Evolutionary conservation across 1,140 invertebrate genomes (phyloP), one percentile per base, ranked within the genome.

Genomic region (Rhopalosiphum maidis): DNA sequence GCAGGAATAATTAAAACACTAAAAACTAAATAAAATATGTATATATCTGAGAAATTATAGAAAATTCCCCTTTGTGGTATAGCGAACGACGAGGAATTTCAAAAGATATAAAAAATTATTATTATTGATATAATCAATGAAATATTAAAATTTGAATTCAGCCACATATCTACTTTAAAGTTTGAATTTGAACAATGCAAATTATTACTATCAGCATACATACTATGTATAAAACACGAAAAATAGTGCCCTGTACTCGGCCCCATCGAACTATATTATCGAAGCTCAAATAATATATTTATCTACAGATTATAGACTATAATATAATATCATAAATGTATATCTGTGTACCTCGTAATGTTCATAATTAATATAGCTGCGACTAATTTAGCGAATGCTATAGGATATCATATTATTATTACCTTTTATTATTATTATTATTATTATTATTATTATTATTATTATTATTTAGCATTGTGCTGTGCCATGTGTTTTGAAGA

Each of bases 401-500:
- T 55, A 41, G 82, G 35, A 92, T 92, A 92, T 91, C 90, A 46
- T 91, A 60, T 46, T 60, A 90, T 90, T 54, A 90, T 60, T 60
- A 60, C 55, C 35, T 88, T 23, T 41, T 90, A 90, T 89, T 89
- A 55, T 41, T 89, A 54, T 90, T n/a, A n/a, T n/a, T n/a, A n/a
- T n/a, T 51, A 60, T 43, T 60, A 90, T 90, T 90, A 55, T 43
- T 55, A 90, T 90, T 91, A 91, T 90, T 90, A 77, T 46, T 90
- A 68, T 92, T 92, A 92, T 92, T 90, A 55, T 93, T 92, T 83
- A 82, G 68, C 91, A 82, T 92, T 92, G 77, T 92, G 77, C 51
- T 92, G 55, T 92, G 68, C 68, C 90, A 83, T 93, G 91, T 93
- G 91, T 93, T 93, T 86, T 55, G 91, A 55, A 93, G 48, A 93